Percentiles rank a stretch among this genome's conserved stretches.
Conservation (phyloP, 2,888 invertebrate genomes). For the Lasioglossum malachurum region DNA sequence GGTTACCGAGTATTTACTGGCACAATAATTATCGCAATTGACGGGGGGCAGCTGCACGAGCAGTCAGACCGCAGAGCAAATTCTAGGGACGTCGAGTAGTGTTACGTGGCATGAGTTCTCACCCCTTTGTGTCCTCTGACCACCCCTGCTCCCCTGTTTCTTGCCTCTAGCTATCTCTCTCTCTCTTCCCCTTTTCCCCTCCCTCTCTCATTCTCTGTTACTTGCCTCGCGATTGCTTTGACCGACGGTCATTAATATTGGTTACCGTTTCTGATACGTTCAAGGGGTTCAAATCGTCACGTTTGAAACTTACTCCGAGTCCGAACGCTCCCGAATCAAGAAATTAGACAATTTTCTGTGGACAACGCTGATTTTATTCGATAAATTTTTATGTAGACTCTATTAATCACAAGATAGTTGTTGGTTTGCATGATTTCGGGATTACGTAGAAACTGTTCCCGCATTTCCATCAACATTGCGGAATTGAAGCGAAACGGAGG, state of each 20-base stretch:
- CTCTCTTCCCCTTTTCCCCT: background rate
- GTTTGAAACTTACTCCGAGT: background rate
- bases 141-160: constrained; percentile 12
- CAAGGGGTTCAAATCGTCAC: background rate
- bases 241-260: constrained; percentile 4
- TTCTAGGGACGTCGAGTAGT: constrained; percentile 78
- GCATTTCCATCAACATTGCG: background rate
- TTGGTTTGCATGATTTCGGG: background rate
- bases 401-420: background rate
- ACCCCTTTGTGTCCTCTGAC: constrained; percentile 32
- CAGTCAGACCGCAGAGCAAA: constrained; percentile 82
- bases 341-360: background rate
- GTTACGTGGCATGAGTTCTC: constrained; percentile 66
- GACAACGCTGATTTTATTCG: background rate
- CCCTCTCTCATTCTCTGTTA: background rate
- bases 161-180: constrained; percentile 18
- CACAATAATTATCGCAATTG: constrained; percentile 84
- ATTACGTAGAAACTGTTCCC: background rate
- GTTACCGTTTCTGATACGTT: background rate
- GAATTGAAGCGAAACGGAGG: background rate
- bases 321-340: background rate
- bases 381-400: background rate
- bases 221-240: constrained; percentile 1
- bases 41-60: constrained; percentile 78
- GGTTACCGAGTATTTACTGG: constrained; percentile 80